Percentiles rank a stretch among this genome's conserved stretches.
Evolutionary conservation across 2,113 vertebrate genomes (phyloP).

Genomic region (Cyanoramphus novaezelandiae): DNA sequence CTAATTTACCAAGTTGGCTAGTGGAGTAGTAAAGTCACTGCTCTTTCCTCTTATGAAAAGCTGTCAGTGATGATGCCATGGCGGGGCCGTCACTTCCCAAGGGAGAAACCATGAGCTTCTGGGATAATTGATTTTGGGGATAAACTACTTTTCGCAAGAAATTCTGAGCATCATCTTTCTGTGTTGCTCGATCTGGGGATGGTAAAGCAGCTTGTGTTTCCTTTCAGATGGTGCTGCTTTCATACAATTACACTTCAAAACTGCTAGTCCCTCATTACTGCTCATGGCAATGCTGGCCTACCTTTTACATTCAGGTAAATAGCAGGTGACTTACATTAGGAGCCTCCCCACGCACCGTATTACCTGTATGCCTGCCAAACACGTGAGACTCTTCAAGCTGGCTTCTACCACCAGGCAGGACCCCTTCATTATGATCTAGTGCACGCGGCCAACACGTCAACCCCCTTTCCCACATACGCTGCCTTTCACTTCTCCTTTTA

Average conservation of each 20-base stretch:
- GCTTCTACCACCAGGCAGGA: not conserved
- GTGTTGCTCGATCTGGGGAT: not conserved
- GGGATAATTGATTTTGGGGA: not conserved
- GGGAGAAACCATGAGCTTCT: not conserved
- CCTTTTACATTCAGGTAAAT: not conserved
- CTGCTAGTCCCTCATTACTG: not conserved
- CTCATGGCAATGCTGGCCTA: not conserved
- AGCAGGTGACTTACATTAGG: not conserved
- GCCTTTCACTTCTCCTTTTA: not conserved
- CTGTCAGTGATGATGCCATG: not conserved
- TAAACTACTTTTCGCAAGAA: not conserved
- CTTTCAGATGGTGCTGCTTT: not conserved
- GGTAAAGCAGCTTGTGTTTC: not conserved
- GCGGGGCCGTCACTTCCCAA: not conserved
- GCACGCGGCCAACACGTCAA: not conserved
- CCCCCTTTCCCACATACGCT: fast-evolving
- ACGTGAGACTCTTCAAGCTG: not conserved
- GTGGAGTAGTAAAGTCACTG: not conserved
- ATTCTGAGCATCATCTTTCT: not conserved
- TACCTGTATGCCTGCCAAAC: not conserved
- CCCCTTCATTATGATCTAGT: not conserved
- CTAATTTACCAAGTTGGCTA: slow-evolving; percentile 4
- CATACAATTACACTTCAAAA: not conserved
- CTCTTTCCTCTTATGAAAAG: not conserved
- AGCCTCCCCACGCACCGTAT: not conserved